Conservation (phyloP, 1,140 invertebrate genomes). For the Paraescarpia echinospica region DNA sequence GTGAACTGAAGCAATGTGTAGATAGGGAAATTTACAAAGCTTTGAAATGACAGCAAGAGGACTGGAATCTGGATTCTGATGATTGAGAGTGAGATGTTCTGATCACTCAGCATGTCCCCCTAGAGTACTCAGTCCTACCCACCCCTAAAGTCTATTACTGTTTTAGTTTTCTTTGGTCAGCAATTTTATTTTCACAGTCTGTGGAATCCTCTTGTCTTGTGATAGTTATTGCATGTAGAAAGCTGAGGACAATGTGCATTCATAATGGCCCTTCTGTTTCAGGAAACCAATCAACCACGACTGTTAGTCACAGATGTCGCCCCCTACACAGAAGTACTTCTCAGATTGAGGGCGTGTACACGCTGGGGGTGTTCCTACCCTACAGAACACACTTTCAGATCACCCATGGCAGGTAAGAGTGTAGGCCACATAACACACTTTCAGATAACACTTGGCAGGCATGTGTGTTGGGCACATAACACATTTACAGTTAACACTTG, state of each 20-base stretch:
- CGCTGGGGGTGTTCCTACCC: conserved; percentile 76
- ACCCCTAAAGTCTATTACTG: neutral
- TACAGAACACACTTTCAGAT: conserved; percentile 50
- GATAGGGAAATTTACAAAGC: too few relatives aligned
- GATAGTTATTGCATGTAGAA: neutral
- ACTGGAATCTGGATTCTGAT: too few relatives aligned
- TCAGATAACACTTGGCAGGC: neutral
- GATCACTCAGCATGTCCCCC: too few relatives aligned
- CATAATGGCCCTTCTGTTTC: neutral
- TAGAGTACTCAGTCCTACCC: too few relatives aligned
- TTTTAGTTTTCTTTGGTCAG: neutral
- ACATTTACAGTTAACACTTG: conserved; percentile 49
- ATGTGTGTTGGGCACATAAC: too few relatives aligned
- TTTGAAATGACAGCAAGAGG: too few relatives aligned
- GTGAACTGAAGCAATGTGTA: too few relatives aligned
- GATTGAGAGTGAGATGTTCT: too few relatives aligned
- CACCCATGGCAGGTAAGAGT: conserved; percentile 54
- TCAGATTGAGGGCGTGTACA: conserved; percentile 77
- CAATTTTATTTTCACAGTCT: neutral
- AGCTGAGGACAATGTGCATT: neutral
- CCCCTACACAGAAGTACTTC: conserved; percentile 70
- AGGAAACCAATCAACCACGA: conserved; percentile 44
- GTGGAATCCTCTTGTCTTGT: neutral
- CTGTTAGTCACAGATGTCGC: conserved; percentile 62
- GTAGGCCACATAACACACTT: neutral